Base-by-base conservation (phyloP, 2,888 invertebrate genomes). In the Drosophila niveifrons region DNA sequence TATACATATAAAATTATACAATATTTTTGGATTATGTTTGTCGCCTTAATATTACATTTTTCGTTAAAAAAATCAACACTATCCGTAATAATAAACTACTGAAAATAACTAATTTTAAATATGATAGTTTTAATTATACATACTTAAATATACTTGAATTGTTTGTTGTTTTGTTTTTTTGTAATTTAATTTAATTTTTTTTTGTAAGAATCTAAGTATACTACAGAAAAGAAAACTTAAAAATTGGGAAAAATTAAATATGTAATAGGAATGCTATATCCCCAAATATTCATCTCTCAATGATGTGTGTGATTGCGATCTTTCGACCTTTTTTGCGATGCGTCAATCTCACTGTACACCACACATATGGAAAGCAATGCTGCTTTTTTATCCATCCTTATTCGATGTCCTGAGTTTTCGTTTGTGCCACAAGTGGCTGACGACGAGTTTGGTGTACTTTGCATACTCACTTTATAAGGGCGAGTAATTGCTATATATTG, bases 1-100 rank as follows among this genome's bases (percentile, higher is more conserved):
- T 71, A 52, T 69, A 55, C 46, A 77, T 61, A 68, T 50, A 62
- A 66, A 82, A 67, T 65, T 73, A 75, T 65, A 66, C 46, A 62
- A 50, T 65, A 64, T 75, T 78, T 76, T 83, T 73, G 75, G 71
- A 78, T 78, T 59, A 65, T 59, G 53, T 56, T 72, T 63, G 8
- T 55, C 39, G 15, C 83, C 83, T 75, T 83, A 75, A 62, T 15
- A 31, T 47, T 69, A 75, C 48, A 77, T 77, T 75, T 67, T 34
- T 18, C 36, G 44, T 61, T 65, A 73, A 66, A 66, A 63, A 69
- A 61, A 46, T 57, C 75, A 70, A 64, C 67, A 39, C 47, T 77
- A 72, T 72, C 67, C 44, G 13, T 67, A 71, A 66, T 58, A 50
- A 55, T 79, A 68, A 79, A 50, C 70, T 76, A 82, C 43, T 57